Conservation (phyloP, 2,888 invertebrate genomes). For the Malthinus seriepunctatus region DNA sequence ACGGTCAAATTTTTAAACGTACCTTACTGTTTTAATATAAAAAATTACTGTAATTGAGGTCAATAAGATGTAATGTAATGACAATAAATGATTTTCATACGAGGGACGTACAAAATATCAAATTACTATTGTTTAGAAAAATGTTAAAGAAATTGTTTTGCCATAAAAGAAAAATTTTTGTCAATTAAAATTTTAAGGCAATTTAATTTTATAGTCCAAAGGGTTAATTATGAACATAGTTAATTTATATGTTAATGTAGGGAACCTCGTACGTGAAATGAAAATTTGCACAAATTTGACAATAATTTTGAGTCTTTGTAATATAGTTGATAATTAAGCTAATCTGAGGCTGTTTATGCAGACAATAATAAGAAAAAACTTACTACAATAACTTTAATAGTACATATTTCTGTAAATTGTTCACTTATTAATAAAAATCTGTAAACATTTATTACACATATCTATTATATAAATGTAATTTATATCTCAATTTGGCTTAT, state of each 20-base stretch:
- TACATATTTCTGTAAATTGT: conserved; percentile 23
- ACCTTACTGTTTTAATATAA: conserved; percentile 14
- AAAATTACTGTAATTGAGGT: conserved; percentile 24
- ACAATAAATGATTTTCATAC: conserved; percentile 29
- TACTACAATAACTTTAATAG: conserved; percentile 21
- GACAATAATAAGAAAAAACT: conserved; percentile 34
- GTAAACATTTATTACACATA: conserved; percentile 32
- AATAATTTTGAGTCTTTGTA: conserved; percentile 35
- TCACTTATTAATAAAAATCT: conserved; percentile 21
- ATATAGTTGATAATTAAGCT: conserved; percentile 33
- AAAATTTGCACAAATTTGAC: conserved; percentile 38
- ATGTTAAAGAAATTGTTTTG: too few species aligned
- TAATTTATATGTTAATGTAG: conserved; percentile 1
- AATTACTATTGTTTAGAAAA: too few species aligned
- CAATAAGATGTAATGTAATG: conserved; percentile 28
- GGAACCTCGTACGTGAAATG: neutral
- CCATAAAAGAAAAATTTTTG: too few species aligned
- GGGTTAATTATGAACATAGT: neutral
- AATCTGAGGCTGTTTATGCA: conserved; percentile 39
- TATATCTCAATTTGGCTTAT: conserved; percentile 21
- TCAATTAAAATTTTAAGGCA: too few species aligned
- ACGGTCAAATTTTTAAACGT: conserved; percentile 1
- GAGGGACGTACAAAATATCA: too few species aligned
- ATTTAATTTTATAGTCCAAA: too few species aligned
- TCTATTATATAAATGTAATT: conserved; percentile 23